phyloP scores from a whole-genome alignment of 2,888 invertebrate genomes.

The Meliscaeva auricollis region DNA sequence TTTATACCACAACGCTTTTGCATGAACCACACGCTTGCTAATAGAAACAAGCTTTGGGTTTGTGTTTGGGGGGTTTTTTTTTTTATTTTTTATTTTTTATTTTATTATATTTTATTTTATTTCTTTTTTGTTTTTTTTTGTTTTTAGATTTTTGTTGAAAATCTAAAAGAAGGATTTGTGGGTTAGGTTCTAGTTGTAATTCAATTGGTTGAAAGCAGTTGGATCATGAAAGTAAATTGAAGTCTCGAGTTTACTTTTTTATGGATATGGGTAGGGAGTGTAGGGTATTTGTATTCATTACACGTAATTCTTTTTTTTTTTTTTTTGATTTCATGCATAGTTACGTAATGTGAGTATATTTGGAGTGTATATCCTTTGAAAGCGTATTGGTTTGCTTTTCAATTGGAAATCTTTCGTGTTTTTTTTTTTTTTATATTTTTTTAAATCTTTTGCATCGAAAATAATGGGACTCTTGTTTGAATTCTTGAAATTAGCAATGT shows the following conservation, averaged over 20 bases:
- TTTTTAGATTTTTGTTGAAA: conserved; percentile 15
- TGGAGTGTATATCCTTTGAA: background rate
- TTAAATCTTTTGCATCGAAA: conserved; percentile 1
- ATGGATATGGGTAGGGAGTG: background rate
- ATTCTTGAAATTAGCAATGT: background rate
- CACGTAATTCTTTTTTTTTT: conserved; percentile 20
- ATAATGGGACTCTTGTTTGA: background rate
- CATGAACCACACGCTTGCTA: conserved; percentile 18
- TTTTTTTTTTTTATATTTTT: background rate
- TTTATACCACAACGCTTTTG: conserved; percentile 22
- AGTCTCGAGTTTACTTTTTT: conserved; percentile 28
- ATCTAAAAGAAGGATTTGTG: conserved; percentile 27
- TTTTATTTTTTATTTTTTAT: background rate
- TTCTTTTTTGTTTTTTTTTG: background rate
- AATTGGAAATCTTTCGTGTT: background rate
- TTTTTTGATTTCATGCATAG: background rate
- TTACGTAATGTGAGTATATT: background rate
- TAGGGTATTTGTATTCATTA: conserved; percentile 14
- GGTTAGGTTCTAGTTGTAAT: conserved; percentile 29
- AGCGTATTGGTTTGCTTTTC: conserved; percentile 14
- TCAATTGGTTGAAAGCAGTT: conserved; percentile 48
- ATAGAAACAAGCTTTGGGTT: background rate
- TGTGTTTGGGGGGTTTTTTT: background rate
- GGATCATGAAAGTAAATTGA: conserved; percentile 41
- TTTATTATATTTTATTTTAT: background rate